Evolutionary conservation across 2,888 invertebrate genomes (phyloP).

Genomic region (Crocallis elinguaria): DNA sequence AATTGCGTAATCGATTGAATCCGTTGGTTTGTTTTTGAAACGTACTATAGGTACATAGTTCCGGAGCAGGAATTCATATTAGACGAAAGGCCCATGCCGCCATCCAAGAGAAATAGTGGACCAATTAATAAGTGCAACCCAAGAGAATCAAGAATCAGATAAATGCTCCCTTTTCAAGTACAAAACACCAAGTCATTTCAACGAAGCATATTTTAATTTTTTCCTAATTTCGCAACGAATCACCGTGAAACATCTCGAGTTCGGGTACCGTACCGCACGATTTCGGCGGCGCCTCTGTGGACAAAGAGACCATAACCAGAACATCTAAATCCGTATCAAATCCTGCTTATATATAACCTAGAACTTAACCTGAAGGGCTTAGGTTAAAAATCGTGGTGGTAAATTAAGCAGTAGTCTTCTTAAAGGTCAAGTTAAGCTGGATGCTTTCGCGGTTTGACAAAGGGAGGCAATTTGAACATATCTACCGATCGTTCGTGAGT

Average conservation of each 20-base stretch:
- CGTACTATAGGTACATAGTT: no score
- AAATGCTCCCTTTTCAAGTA: background rate
- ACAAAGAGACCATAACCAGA: conserved; percentile 26
- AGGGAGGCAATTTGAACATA: conserved; percentile 71
- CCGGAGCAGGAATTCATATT: no score
- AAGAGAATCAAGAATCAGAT: background rate
- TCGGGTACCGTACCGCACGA: conserved; percentile 40
- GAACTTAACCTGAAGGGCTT: conserved; percentile 28
- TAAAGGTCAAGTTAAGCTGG: conserved; percentile 29
- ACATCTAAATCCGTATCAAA: conserved; percentile 15
- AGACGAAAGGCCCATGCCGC: no score
- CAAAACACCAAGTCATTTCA: conserved; percentile 16
- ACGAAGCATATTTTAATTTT: conserved; percentile 38
- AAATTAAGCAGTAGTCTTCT: conserved; percentile 19
- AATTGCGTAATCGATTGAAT: no score
- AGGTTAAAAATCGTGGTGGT: conserved; percentile 24
- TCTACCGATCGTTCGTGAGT: conserved; percentile 75
- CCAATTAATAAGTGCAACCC: no score
- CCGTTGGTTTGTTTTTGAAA: no score
- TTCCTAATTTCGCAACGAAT: conserved; percentile 44
- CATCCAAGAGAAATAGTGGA: no score
- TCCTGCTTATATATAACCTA: background rate
- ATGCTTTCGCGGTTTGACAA: conserved; percentile 65
- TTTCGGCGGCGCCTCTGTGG: conserved; percentile 30
- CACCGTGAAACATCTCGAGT: conserved; percentile 45